Conservation (phyloP, 2,888 invertebrate genomes). For the Synergus laeviventris region DNA sequence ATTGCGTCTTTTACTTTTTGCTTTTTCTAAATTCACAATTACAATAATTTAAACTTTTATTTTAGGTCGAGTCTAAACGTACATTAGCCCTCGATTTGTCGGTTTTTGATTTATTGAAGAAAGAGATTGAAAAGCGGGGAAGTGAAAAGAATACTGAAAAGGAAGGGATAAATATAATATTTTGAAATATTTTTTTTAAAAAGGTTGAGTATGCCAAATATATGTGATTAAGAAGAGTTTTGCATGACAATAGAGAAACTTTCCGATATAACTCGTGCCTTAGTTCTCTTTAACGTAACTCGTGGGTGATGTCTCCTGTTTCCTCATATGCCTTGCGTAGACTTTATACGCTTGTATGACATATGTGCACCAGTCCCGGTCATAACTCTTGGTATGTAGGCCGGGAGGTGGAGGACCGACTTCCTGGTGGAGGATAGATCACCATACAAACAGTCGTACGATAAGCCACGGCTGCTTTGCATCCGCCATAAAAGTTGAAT, state of each 20-base stretch:
- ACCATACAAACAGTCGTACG: conserved; percentile 65
- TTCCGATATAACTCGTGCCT: conserved; percentile 17
- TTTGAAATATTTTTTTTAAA: no score
- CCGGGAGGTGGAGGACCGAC: conserved; percentile 63
- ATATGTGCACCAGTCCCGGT: conserved; percentile 56
- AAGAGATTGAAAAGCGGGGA: no score
- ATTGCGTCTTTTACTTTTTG: no score
- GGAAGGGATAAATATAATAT: no score
- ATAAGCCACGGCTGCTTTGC: conserved; percentile 64
- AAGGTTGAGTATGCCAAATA: no score
- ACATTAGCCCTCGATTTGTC: no score
- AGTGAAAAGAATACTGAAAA: no score
- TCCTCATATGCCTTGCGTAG: conserved; percentile 57
- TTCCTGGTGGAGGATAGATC: conserved; percentile 67
- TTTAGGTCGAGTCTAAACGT: no score
- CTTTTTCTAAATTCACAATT: no score
- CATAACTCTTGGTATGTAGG: conserved; percentile 67
- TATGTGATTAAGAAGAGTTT: not conserved
- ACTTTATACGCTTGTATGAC: conserved; percentile 61
- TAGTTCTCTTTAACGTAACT: conserved; percentile 47
- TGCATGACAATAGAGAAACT: not conserved
- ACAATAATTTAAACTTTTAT: no score
- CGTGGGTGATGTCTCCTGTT: conserved; percentile 57
- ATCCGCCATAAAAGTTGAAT: conserved; percentile 62
- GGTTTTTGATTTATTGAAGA: no score